Base-by-base conservation (phyloP, 1,140 invertebrate genomes). In the Lasioglossum albipes region DNA sequence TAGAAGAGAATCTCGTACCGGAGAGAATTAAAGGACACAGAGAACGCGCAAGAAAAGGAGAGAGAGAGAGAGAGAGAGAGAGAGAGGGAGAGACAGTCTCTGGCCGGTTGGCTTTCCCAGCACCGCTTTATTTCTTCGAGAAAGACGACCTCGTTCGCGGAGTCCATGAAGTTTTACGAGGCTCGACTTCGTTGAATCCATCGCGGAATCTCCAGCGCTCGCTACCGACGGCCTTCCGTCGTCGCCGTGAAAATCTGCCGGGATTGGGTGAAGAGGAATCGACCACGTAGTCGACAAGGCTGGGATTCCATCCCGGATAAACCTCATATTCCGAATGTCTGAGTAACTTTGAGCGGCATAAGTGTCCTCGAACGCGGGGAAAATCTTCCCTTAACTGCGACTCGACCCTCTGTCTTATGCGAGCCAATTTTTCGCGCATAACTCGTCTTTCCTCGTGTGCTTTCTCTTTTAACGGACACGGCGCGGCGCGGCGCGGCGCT, bases 111-210 rank as follows among this genome's bases (percentile, higher is more conserved):
- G 36, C 36, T 36, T 36, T 36, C 36, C 36, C 36, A 36, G 36
- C 10, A n/a, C 42, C 31, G 64, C 36, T 65, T 42, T 67, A 67
- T 67, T 67, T 67, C 42, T 45, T 45, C 65, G 20, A 13, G 9
- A 42, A 59, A 20, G 41, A 67, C 65, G 41, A 67, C 10, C 65
- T 45, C 65, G 65, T 67, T 67, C 65, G 65, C 12, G 41, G 20
- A 20, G 42, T 42, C n/a, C 65, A n/a, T 67, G 41, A 67, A 67
- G 41, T 67, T 67, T 67, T 67, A 67, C 65, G 65, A 67, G 65
- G 9, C 36, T 45, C n/a, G 42, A 67, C 45, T 67, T 45, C 65
- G 36, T 67, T 42, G 65, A 67, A 67, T 67, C 65, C 65, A 67
- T 22, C 41, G 65, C 65, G 65, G 42, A 22, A 45, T 36, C 64